phyloP scores from a whole-genome alignment of 1,140 invertebrate genomes.

The Meloidogyne chitwoodi region DNA sequence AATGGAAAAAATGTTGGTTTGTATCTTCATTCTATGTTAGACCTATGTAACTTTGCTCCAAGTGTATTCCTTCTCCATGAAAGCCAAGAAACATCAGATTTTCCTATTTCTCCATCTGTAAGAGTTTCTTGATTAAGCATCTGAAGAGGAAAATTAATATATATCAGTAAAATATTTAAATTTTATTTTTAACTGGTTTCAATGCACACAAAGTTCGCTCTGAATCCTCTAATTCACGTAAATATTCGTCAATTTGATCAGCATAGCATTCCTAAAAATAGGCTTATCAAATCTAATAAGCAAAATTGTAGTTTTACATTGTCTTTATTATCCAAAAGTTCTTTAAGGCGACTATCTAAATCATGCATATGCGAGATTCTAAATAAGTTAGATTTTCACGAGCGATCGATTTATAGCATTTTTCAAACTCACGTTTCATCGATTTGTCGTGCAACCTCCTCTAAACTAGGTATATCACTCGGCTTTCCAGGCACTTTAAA shows the following conservation, averaged over 20 bases:
- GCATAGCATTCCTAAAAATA: constrained; percentile 23
- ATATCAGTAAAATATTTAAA: not conserved
- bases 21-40: not conserved
- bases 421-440: constrained; percentile 7
- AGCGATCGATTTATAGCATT: no score
- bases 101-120: constrained; percentile 27
- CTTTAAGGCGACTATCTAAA: constrained; percentile 27
- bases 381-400: not conserved
- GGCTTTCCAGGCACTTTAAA: constrained; percentile 27
- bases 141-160: not conserved
- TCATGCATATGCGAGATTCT: not conserved
- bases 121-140: constrained; percentile 26
- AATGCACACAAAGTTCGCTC: constrained; percentile 8
- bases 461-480: constrained; percentile 17
- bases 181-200: constrained; percentile 18
- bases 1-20: not conserved
- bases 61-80: constrained; percentile 34
- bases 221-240: constrained; percentile 30
- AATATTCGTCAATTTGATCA: constrained; percentile 34
- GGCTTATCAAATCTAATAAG: not conserved
- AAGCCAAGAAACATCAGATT: constrained; percentile 37
- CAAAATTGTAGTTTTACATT: not conserved
- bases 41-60: constrained; percentile 29
- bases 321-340: constrained; percentile 20
- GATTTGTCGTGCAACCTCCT: constrained; percentile 17